Conservation (phyloP, 92 coral and sea anemone species). For the Porites rus region DNA sequence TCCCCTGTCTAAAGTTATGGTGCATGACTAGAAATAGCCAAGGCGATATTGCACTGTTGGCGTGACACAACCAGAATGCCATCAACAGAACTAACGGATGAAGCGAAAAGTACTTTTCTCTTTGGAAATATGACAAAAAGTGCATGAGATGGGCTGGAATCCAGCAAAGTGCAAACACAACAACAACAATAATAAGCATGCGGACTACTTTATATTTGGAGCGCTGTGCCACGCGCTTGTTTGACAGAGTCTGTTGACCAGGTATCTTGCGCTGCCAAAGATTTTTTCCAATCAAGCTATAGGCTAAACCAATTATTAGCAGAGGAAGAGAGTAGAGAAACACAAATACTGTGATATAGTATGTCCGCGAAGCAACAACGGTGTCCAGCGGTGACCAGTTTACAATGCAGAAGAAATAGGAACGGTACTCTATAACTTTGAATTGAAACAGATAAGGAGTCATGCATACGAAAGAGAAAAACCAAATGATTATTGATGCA, state of each 20-base stretch:
- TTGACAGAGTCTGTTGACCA: constrained; percentile 65
- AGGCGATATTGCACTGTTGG: constrained; percentile 81
- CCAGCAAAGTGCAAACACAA: constrained; percentile 82
- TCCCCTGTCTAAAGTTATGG: constrained; percentile 77
- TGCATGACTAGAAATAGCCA: constrained; percentile 73
- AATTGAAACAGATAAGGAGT: constrained; percentile 79
- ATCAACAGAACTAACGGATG: constrained; percentile 47
- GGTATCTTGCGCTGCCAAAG: constrained; percentile 87
- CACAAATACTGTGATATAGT: constrained; percentile 58
- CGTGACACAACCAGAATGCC: constrained; percentile 79
- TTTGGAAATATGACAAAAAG: constrained; percentile 65
- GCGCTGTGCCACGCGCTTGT: constrained; percentile 72
- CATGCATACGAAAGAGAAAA: constrained; percentile 66
- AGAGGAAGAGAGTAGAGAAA: constrained; percentile 73
- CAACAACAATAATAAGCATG: constrained; percentile 71
- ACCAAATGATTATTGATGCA: constrained; percentile 71
- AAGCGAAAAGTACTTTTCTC: constrained; percentile 30
- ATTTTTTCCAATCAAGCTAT: constrained; percentile 67
- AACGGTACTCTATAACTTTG: constrained; percentile 11
- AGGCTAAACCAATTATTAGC: constrained; percentile 58
- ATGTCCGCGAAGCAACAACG: constrained; percentile 54
- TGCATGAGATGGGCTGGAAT: constrained; percentile 86
- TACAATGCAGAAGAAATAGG: constrained; percentile 45
- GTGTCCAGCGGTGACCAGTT: constrained; percentile 78
- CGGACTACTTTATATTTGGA: constrained; percentile 82